These are phyloP conservation scores for Sepioteuthis lessoniana DNA, from an alignment of 2,888 invertebrate species.

Conservation along the genomic window DNA sequence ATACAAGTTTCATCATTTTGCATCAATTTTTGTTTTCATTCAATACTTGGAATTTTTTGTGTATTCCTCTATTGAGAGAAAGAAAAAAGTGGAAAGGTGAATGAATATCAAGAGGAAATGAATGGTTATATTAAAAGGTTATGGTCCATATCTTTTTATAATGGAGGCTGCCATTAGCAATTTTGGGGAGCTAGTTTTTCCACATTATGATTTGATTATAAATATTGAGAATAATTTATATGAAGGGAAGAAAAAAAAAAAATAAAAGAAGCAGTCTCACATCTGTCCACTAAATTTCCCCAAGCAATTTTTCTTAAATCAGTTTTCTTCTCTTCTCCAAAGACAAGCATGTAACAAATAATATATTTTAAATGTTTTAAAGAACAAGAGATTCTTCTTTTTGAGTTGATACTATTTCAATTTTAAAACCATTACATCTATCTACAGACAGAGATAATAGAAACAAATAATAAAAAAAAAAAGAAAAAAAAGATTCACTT, in stretches of 20 bases:
- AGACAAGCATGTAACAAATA: not conserved
- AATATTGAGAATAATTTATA: not conserved
- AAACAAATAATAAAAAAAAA: not conserved
- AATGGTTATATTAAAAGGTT: not conserved
- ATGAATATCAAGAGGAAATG: not conserved
- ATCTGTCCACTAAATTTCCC: conserved; percentile 9
- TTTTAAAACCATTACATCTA: not conserved
- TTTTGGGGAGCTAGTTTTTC: not conserved
- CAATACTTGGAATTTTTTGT: not conserved
- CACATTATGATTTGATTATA: not conserved
- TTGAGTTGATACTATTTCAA: not conserved
- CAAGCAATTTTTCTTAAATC: not conserved
- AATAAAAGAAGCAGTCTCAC: not conserved
- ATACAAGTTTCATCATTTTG: too few relatives aligned
- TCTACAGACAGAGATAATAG: not conserved
- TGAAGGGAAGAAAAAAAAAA: not conserved
- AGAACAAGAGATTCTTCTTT: not conserved
- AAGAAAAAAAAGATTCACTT: not conserved
- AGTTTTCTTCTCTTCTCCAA: not conserved
- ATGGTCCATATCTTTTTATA: not conserved
- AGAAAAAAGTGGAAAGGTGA: not conserved
- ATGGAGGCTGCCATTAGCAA: not conserved
- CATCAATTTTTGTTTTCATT: not conserved
- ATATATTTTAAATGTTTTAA: not conserved
- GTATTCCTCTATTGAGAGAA: not conserved